phyloP scores from a whole-genome alignment of 2,113 vertebrate species.

The Anas platyrhynchos region DNA sequence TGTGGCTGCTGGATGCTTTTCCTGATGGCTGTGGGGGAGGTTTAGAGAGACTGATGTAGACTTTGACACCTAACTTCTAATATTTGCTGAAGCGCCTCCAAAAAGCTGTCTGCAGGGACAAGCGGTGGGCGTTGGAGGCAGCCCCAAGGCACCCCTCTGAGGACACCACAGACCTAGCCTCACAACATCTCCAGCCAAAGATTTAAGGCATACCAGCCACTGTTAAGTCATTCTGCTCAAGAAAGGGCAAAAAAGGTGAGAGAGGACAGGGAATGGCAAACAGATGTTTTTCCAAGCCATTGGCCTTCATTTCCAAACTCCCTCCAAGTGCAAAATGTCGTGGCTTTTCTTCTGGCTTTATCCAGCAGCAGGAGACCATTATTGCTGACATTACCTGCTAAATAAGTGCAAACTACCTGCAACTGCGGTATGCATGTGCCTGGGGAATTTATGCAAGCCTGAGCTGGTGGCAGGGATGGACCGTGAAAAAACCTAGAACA shows the following conservation, averaged over 20 bases:
- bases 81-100: background rate
- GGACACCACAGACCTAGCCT: background rate
- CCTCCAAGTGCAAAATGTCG: background rate
- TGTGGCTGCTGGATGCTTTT: background rate
- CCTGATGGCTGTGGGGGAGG: background rate
- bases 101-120: background rate
- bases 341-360: background rate
- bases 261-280: background rate
- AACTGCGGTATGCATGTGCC: background rate
- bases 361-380: background rate
- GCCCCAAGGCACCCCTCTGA: background rate
- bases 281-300: background rate
- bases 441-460: background rate
- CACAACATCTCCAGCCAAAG: background rate
- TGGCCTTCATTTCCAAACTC: background rate
- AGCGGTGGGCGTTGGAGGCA: background rate
- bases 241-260: background rate
- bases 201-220: background rate
- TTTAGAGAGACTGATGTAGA: background rate
- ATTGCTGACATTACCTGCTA: conserved; percentile 13
- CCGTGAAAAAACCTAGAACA: background rate
- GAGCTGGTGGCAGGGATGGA: background rate
- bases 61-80: background rate
- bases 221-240: background rate
- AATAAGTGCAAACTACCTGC: conserved; percentile 49